These are phyloP conservation scores for Varroa destructor DNA, from an alignment of 1,140 invertebrate genomes.

Conservation along the genomic window DNA sequence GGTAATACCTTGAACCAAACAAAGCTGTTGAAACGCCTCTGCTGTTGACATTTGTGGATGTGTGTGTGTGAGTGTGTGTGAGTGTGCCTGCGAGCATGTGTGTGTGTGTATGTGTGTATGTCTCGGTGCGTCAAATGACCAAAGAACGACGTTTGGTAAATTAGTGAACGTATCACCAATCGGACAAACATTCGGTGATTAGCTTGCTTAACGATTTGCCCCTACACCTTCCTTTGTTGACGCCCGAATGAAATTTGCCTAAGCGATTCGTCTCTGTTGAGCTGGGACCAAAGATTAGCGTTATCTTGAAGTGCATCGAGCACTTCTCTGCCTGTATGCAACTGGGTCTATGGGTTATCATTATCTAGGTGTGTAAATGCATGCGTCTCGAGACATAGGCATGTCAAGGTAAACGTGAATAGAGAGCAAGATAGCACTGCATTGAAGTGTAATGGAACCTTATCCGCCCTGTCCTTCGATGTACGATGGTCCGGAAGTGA, in stretches of 20 bases:
- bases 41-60: background rate
- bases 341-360: no score
- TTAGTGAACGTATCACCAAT: no score
- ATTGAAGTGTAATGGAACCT: conserved; percentile 8
- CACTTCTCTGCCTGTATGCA: no score
- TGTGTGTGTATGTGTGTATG: background rate
- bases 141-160: background rate
- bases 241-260: no score
- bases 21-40: background rate
- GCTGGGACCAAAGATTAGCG: no score
- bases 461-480: background rate
- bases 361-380: no score
- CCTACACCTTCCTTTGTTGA: no score
- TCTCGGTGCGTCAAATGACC: background rate
- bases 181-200: no score
- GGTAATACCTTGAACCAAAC: conserved; percentile 4
- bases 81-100: background rate
- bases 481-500: conserved; percentile 10
- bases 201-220: no score
- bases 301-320: no score
- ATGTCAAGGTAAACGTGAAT: background rate
- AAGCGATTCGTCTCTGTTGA: no score
- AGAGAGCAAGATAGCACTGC: background rate
- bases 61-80: background rate
- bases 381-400: no score